Evolutionary conservation across 92 coral and sea anemone genomes (phyloP).

Genomic region (Phenganax subtilis): DNA sequence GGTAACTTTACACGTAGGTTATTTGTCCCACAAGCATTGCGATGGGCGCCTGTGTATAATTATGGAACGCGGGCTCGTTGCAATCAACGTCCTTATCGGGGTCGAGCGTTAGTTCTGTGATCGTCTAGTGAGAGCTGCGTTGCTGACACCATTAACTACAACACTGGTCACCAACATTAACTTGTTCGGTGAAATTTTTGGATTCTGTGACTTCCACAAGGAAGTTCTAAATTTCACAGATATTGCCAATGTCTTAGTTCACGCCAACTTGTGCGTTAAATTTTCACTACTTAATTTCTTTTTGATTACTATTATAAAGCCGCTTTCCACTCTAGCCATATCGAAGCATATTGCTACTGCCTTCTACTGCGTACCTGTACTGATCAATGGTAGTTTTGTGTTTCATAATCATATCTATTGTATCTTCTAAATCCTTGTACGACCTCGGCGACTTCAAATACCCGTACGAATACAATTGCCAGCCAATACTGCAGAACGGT

Average conservation of each 20-base stretch:
- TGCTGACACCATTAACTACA: constrained; percentile 18
- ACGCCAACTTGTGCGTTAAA: no score
- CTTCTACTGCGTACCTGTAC: constrained; percentile 61
- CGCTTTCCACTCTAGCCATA: no score
- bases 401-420: constrained; percentile 57
- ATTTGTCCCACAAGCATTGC: background rate
- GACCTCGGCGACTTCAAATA: constrained; percentile 53
- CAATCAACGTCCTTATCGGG: constrained; percentile 19
- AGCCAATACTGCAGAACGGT: constrained; percentile 60
- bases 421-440: constrained; percentile 59
- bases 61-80: background rate
- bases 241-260: background rate
- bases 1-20: background rate
- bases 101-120: constrained; percentile 18
- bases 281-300: no score
- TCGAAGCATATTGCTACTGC: no score
- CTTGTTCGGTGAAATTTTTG: constrained; percentile 23
- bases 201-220: constrained; percentile 11
- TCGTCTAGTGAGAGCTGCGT: constrained; percentile 13
- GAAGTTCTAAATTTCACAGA: background rate
- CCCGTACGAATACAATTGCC: constrained; percentile 55
- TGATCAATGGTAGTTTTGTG: constrained; percentile 68
- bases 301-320: background rate
- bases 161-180: constrained; percentile 9
- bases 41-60: background rate